These are phyloP conservation scores for Galeopterus variegatus DNA, from an alignment of 2,113 vertebrate species.

Conservation along the genomic window DNA sequence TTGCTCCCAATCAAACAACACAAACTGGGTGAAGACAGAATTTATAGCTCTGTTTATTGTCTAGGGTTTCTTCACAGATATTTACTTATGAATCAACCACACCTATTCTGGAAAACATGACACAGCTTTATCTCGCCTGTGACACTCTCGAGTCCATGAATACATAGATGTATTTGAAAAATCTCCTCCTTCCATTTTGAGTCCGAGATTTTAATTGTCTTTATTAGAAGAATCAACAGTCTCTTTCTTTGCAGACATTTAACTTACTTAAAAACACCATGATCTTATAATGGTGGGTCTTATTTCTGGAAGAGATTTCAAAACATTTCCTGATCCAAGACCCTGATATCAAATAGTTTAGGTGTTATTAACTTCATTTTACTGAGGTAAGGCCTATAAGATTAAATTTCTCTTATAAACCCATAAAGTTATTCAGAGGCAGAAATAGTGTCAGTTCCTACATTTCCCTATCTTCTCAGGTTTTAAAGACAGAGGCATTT, in stretches of 20 bases:
- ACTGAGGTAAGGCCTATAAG: neutral
- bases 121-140: neutral
- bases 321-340: constrained; percentile 49
- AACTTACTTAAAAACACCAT: neutral
- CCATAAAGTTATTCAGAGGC: neutral
- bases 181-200: neutral
- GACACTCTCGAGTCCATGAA: neutral
- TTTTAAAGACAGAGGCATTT: neutral
- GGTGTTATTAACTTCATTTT: neutral
- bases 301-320: constrained; percentile 32
- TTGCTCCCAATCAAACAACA: neutral
- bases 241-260: neutral
- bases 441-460: neutral
- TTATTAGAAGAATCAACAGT: neutral
- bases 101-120: neutral
- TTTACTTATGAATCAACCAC: neutral
- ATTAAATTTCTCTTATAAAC: constrained; percentile 25
- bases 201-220: constrained; percentile 1
- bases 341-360: neutral
- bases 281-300: neutral
- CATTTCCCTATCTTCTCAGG: neutral
- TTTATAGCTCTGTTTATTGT: neutral
- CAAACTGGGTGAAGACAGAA: neutral
- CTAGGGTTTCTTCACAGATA: neutral
- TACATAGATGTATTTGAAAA: constrained; percentile 52